These are phyloP conservation scores for Macrotus californicus DNA, from an alignment of 2,113 vertebrate species.

Conservation along the genomic window DNA sequence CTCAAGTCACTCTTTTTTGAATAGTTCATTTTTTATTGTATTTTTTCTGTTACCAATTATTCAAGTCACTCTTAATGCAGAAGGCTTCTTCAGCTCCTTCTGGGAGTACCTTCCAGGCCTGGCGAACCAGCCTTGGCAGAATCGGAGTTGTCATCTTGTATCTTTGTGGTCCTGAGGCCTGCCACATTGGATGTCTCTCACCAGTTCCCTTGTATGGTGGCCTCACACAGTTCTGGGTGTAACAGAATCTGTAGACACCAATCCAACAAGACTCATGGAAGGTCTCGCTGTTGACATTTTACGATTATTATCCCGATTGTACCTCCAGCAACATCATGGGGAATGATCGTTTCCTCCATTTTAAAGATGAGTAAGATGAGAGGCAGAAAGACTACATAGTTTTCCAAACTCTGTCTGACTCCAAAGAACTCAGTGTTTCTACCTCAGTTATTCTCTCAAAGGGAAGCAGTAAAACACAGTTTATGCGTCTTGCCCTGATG, in stretches of 20 bases:
- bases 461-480: not conserved
- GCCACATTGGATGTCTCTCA: not conserved
- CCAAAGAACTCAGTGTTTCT: not conserved
- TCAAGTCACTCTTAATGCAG: not conserved
- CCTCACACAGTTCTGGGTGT: not conserved
- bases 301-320: not conserved
- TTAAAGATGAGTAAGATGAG: constrained; percentile 36
- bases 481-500: not conserved
- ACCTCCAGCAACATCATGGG: not conserved
- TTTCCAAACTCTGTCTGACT: not conserved
- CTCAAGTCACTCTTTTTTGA: not conserved
- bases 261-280: not conserved
- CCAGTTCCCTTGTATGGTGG: not conserved
- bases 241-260: not conserved
- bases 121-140: not conserved
- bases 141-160: not conserved
- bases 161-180: not conserved
- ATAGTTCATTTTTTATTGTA: no score
- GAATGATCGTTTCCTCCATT: not conserved
- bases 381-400: not conserved
- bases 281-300: not conserved
- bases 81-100: not conserved
- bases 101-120: not conserved
- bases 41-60: no score
- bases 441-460: not conserved